Conservation (phyloP, 1,140 invertebrate species). For the Acromyrmex heyeri region DNA sequence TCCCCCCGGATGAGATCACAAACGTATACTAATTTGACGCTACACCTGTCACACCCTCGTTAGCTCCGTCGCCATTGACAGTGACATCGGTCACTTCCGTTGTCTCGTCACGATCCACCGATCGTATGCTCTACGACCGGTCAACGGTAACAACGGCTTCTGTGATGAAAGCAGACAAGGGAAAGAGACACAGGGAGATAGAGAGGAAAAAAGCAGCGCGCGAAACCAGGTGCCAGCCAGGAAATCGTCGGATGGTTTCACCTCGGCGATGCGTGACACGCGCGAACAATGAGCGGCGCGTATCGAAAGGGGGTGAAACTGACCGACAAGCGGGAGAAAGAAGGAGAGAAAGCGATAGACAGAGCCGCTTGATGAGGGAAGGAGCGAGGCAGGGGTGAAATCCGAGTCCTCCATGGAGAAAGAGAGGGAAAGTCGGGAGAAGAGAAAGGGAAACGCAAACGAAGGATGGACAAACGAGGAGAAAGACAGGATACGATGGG, state of each 20-base stretch:
- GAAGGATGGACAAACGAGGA: constrained; percentile 7
- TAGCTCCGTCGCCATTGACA: constrained; percentile 47
- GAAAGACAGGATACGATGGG: constrained; percentile 18
- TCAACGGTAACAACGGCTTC: constrained; percentile 53
- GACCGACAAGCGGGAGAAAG: constrained; percentile 52
- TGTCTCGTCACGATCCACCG: constrained; percentile 48
- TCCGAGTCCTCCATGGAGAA: constrained; percentile 8
- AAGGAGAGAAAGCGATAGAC: constrained; percentile 49
- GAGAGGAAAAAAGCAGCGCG: constrained; percentile 72
- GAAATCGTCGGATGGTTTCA: constrained; percentile 83
- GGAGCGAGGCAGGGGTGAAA: constrained; percentile 21
- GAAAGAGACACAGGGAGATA: constrained; percentile 43
- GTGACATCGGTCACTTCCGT: constrained; percentile 58
- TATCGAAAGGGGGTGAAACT: constrained; percentile 74
- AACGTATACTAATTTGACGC: constrained; percentile 53
- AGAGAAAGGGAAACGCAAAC: constrained; percentile 48
- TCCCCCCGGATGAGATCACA: neutral
- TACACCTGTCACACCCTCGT: constrained; percentile 64
- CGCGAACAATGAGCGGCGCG: constrained; percentile 81
- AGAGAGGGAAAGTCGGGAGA: constrained; percentile 57
- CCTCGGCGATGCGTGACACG: constrained; percentile 83
- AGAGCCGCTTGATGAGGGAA: constrained; percentile 34
- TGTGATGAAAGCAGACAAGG: constrained; percentile 16
- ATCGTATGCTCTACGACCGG: constrained; percentile 25
- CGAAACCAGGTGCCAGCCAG: constrained; percentile 79